Base-by-base conservation (phyloP, 2,888 invertebrate species). In the Elaeidobius kamerunicus region DNA sequence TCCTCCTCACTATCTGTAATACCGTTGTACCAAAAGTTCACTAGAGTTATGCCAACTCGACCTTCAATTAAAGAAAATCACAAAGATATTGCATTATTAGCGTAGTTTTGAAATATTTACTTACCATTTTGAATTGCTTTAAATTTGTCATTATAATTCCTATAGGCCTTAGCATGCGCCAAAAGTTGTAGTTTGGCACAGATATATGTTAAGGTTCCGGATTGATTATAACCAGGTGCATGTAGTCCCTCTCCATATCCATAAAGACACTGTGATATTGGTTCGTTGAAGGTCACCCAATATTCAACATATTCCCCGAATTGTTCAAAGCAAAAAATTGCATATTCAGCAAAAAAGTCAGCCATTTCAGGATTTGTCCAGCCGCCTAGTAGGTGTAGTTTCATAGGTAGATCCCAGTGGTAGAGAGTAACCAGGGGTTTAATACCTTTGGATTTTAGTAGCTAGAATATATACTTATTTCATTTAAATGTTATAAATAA, bases 231-330 rank as follows among this genome's bases (percentile, higher is more conserved):
- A 18, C 52, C 52, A 19, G 52, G 52, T 11, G 52, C 52, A 30
- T 42, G 38, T 1, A 12, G 12, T 4, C 52, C 52, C 1, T 11
- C 12, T 36, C 47, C 52, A 30, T 53, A 53, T 4, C 47, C 52
- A 14, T 42, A 20, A 15, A 20, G 11, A 18, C 52, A 53, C 3
- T 47, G 46, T 4, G 45, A 47, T 17, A 40, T 18, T n/a, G 52
- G 46, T 20, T 53, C 85, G 64, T 87, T 87, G 58, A 86, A 75
- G 0, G 87, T 86, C 38, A 84, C 79, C 84, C 86, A 87, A 52
- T 67, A 64, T 60, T 83, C 81, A 42, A 82, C 78, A 63, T 74
- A 75, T 60, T 75, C 76, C 20, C 81, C 82, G 59, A 80, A 81
- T 51, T 75, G 71, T 54, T 72, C 72, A 66, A 76, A 82, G 66